Evolutionary conservation across 2,113 vertebrate species (phyloP).

Genomic region (Corapipo altera): DNA sequence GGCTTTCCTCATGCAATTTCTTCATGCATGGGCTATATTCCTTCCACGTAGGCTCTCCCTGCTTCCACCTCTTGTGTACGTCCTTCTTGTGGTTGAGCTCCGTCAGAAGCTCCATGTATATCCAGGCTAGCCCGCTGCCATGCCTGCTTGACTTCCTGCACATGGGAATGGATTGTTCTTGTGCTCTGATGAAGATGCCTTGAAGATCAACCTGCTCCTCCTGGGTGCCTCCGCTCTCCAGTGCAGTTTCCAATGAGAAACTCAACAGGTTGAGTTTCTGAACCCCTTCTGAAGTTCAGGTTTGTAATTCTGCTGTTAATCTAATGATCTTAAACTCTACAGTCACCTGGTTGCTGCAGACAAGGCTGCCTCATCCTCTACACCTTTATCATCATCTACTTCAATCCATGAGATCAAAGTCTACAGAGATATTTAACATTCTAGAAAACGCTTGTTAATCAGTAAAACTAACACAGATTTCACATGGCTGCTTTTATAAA

Average conservation of each 20-base stretch:
- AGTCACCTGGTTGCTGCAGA: background rate
- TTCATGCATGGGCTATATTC: background rate
- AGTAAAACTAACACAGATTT: background rate
- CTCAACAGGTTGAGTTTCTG: background rate
- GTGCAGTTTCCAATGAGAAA: background rate
- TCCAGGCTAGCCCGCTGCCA: background rate
- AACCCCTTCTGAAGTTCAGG: background rate
- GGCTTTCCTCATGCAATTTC: background rate
- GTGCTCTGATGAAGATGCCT: background rate
- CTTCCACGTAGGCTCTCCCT: background rate
- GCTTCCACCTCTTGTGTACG: background rate
- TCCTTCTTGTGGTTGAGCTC: accelerated
- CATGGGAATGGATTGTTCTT: accelerated
- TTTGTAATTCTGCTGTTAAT: background rate
- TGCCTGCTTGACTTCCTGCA: background rate
- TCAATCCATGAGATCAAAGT: background rate
- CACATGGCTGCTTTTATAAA: background rate
- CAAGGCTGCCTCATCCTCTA: background rate
- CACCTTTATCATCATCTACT: background rate
- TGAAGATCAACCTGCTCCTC: background rate
- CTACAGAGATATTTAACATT: background rate
- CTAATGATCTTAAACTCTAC: background rate
- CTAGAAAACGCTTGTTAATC: background rate
- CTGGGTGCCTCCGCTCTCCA: background rate
- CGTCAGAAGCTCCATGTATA: background rate